Conservation (phyloP, 2,888 invertebrate species). For the Chymomyza procnemis region DNA sequence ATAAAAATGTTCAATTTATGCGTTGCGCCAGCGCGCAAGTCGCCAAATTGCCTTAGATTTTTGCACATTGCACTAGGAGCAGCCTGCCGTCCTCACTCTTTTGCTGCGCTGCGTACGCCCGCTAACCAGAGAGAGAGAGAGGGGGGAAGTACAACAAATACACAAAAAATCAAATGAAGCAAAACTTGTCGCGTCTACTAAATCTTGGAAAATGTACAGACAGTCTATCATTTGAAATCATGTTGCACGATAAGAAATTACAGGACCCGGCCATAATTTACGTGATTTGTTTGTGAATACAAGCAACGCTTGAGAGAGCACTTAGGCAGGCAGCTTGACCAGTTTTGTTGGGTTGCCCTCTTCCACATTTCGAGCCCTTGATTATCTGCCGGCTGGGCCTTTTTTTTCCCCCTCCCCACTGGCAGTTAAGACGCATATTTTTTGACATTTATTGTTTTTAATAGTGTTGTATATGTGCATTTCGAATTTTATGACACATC, state of each 20-base stretch:
- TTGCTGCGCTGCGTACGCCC: too few relatives aligned
- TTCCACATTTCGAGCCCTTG: constrained; percentile 15
- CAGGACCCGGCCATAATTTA: constrained; percentile 66
- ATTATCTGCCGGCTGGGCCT: neutral
- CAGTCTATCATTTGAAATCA: constrained; percentile 72
- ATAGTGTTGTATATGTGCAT: constrained; percentile 33
- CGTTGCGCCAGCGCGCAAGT: constrained; percentile 55
- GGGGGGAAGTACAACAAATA: too few relatives aligned
- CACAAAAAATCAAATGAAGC: too few relatives aligned
- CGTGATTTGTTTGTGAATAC: constrained; percentile 63
- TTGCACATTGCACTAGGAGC: constrained; percentile 23
- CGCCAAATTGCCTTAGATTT: constrained; percentile 49
- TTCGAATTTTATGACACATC: constrained; percentile 50
- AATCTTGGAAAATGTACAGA: constrained; percentile 39
- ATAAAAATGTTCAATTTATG: constrained; percentile 71
- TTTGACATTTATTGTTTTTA: constrained; percentile 74
- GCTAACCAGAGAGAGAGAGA: too few relatives aligned
- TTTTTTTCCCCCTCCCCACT: neutral
- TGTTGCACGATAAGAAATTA: constrained; percentile 71
- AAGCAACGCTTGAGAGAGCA: constrained; percentile 2
- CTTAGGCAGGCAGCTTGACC: constrained; percentile 3
- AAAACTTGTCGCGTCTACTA: constrained; percentile 72
- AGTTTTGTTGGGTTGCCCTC: constrained; percentile 34
- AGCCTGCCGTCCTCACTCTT: neutral
- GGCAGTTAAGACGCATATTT: constrained; percentile 33